Conservation (phyloP, 2,888 invertebrate species). For the Deilephila porcellus region DNA sequence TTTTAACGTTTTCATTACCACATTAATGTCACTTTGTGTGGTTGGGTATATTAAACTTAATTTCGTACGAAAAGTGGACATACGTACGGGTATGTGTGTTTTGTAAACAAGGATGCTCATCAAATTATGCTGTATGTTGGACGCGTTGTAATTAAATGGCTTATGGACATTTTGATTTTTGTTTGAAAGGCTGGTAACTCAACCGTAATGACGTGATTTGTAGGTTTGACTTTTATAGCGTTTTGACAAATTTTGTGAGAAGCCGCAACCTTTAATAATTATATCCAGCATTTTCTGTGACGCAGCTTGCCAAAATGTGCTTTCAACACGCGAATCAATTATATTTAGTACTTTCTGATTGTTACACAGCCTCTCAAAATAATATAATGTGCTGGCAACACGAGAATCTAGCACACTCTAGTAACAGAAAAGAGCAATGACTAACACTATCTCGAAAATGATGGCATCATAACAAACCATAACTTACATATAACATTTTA, state of each 20-base stretch:
- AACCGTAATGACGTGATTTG: background rate
- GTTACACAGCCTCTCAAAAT: too few species aligned
- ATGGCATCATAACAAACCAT: too few species aligned
- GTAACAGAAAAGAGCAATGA: too few species aligned
- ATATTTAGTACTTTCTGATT: too few species aligned
- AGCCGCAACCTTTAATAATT: background rate
- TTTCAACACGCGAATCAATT: too few species aligned
- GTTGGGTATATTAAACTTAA: constrained; percentile 18
- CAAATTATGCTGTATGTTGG: background rate
- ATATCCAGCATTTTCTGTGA: too few species aligned
- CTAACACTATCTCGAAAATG: too few species aligned
- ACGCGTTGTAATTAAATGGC: constrained; percentile 4
- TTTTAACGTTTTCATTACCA: constrained; percentile 30
- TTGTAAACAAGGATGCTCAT: constrained; percentile 1
- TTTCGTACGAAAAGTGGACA: background rate
- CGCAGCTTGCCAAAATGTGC: too few species aligned
- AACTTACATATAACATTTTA: too few species aligned
- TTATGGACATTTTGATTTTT: background rate
- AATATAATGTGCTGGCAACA: too few species aligned
- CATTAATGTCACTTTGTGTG: constrained; percentile 6
- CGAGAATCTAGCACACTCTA: too few species aligned
- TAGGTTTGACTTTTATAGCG: background rate
- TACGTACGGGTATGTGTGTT: background rate
- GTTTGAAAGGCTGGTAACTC: background rate
- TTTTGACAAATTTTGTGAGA: background rate